A percentile compares a stretch with the other conserved stretches of the same genome.
These are phyloP conservation scores for Bradypodion ventrale DNA, from an alignment of 2,797 vertebrate species.

Conservation along the genomic window DNA sequence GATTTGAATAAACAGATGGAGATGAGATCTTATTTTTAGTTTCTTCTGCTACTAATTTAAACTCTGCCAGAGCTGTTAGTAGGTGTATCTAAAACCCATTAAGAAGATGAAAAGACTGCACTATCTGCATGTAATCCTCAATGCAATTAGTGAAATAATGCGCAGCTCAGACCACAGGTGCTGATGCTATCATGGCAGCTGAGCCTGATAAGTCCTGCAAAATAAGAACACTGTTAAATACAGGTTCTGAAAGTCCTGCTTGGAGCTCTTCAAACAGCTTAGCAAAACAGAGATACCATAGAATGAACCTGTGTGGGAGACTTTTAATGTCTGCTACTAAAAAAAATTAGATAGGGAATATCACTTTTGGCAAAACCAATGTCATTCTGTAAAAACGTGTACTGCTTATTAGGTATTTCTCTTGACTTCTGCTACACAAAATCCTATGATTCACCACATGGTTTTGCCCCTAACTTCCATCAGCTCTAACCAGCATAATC, in stretches of 20 bases:
- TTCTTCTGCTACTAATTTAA: not conserved
- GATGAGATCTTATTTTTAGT: not conserved
- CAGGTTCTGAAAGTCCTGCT: constrained; percentile 32
- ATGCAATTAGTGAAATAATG: not conserved
- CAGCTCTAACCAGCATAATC: no score
- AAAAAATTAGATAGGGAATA: constrained; percentile 46
- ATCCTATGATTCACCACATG: not conserved
- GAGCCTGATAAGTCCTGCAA: constrained; percentile 31
- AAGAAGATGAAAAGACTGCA: constrained; percentile 22
- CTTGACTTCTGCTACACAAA: not conserved
- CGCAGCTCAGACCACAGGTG: not conserved
- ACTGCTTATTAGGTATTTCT: constrained; percentile 23
- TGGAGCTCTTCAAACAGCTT: constrained; percentile 22
- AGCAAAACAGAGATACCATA: constrained; percentile 38
- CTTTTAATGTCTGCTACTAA: constrained; percentile 41
- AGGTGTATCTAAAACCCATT: constrained; percentile 17
- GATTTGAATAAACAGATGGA: not conserved
- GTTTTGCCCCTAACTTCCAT: no score
- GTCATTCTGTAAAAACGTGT: constrained; percentile 59
- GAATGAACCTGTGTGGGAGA: constrained; percentile 53
- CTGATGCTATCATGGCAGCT: constrained; percentile 22
- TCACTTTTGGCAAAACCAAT: constrained; percentile 42
- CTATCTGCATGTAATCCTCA: constrained; percentile 2
- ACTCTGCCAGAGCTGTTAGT: constrained; percentile 6
- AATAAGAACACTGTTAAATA: constrained; percentile 10